Base-by-base conservation (phyloP, 2,888 invertebrate species). In the Drosophila kanekoi region DNA sequence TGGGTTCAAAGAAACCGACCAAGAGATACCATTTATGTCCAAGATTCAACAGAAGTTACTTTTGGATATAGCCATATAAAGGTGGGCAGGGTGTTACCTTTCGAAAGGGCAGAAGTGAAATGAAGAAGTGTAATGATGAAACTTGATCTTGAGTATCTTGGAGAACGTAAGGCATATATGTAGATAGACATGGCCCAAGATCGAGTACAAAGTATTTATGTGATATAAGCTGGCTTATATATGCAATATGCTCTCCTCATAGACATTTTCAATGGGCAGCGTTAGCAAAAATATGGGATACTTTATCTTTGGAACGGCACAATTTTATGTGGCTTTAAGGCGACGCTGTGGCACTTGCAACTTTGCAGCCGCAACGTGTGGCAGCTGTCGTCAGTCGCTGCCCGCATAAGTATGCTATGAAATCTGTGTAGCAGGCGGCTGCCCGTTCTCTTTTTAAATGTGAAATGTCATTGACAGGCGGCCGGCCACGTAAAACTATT, bases 391-490 rank as follows among this genome's bases (percentile, higher is more conserved):
- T 10, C 37, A 13, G 43, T 32, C 20, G 63, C 56, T 72, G 88
- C 82, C 75, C 81, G 47, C 82, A 87, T 79, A 88, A 87, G 88
- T 87, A 85, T 81, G 88, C 81, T 75, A 87, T 75, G 67, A 81
- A 79, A 72, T 81, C 56, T 77, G 54, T 44, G 20, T n/a, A 11
- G 35, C 38, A 16, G 9, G 13, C 8, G 11, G 14, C 35, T 10
- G 13, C 43, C 45, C 48, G 18, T 58, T 13, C 23, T 37, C 41
- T 40, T 47, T 73, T 67, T 77, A 84, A 72, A 88, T 83, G 83
- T 88, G 74, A 83, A 80, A 83, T 83, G 83, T 88, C 83, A 83
- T 86, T 83, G 83, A 83, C 82, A 83, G 82, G 59, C 76, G 80
- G 65, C 51, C 48, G 61, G 78, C 58, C 64, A 79, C 79, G 76